A percentile compares a stretch with the other conserved stretches of the same genome.
Conservation (phyloP, 2,888 invertebrate genomes). For the Galeopsomyia nigrocyanea region DNA sequence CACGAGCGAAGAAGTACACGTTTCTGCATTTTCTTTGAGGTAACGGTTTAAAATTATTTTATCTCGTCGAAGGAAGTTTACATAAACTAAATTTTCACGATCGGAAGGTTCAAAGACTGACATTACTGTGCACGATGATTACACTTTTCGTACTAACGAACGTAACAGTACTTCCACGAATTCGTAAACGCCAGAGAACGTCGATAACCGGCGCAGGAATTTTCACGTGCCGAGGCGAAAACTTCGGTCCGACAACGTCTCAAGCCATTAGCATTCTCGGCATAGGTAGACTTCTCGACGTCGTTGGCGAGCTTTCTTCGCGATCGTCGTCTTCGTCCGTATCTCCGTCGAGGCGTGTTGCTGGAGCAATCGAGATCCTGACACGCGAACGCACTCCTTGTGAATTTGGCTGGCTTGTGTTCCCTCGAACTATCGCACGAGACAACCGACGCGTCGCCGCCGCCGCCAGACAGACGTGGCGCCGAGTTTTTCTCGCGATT, state of each 20-base stretch:
- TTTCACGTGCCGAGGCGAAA: slow-evolving; percentile 9
- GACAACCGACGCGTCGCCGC: not conserved
- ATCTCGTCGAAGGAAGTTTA: no score
- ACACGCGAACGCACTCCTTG: not conserved
- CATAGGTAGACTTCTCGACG: not conserved
- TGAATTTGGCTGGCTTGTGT: not conserved
- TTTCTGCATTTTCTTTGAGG: no score
- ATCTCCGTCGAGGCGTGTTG: not conserved
- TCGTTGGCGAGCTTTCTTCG: not conserved
- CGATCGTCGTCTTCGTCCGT: not conserved
- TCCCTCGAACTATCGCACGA: not conserved
- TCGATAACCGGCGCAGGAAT: slow-evolving; percentile 7
- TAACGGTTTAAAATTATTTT: no score
- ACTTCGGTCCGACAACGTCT: not conserved
- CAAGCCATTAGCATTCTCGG: not conserved
- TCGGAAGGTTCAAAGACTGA: no score
- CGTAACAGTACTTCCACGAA: not conserved
- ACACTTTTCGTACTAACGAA: not conserved
- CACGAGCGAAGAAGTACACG: no score
- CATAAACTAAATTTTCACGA: no score
- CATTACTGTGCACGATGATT: not conserved
- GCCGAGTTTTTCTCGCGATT: not conserved
- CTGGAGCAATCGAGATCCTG: not conserved
- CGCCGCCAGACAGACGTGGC: slow-evolving; percentile 1
- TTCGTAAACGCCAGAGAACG: not conserved